phyloP scores from a whole-genome alignment of 1,140 invertebrate genomes.

The Lepidurus apus region DNA sequence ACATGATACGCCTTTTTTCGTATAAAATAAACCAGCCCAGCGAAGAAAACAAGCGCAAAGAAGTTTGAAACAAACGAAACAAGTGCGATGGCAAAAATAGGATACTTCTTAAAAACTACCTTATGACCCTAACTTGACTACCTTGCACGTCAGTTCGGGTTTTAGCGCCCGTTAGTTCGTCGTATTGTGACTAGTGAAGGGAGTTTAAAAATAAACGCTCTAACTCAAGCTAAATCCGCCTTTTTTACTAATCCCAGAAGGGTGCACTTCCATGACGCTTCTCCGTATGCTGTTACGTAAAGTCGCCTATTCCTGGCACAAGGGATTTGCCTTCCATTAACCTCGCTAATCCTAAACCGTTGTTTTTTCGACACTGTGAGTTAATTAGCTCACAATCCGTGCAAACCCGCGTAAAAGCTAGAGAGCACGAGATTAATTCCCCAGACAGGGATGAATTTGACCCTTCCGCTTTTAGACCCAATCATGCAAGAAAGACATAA shows the following conservation, averaged over 20 bases:
- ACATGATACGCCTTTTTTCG: not conserved
- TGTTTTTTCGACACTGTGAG: not conserved
- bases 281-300: not conserved
- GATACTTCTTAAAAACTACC: not conserved
- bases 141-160: not conserved
- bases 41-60: not conserved
- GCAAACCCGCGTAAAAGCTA: not conserved
- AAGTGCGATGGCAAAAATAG: not conserved
- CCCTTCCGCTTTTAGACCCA: not conserved
- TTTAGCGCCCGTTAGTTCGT: not conserved
- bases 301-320: not conserved
- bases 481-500: slow-evolving; percentile 2
- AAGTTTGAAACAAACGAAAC: not conserved
- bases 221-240: not conserved
- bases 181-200: not conserved
- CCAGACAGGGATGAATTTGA: not conserved
- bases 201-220: not conserved
- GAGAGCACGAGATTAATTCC: not conserved
- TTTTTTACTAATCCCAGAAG: not conserved
- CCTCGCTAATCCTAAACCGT: not conserved
- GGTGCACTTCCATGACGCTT: not conserved
- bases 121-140: not conserved
- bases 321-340: not conserved
- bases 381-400: not conserved
- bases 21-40: not conserved